A percentile compares a stretch with the other conserved stretches of the same genome.
Evolutionary conservation across 2,888 invertebrate genomes (phyloP).

Genomic region (Herminia tarsipennalis): DNA sequence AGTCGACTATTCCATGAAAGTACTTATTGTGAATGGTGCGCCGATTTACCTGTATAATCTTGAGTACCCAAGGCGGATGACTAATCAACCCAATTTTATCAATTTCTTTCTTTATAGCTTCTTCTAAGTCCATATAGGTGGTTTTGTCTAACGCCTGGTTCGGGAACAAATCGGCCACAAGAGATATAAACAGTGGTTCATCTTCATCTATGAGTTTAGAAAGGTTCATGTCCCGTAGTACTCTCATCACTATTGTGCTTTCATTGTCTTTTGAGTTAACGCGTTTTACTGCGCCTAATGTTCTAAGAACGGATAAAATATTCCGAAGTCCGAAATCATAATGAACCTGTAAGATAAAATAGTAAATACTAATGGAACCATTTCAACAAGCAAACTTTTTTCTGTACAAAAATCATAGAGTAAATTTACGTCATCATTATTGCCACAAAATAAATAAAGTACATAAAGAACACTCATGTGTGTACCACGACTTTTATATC

Average conservation of each 20-base stretch:
- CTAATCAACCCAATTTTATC: constrained; percentile 92
- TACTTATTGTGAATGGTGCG: no score
- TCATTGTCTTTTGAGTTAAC: constrained; percentile 96
- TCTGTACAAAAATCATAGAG: no score
- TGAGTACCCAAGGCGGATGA: constrained; percentile 98
- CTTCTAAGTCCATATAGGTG: constrained; percentile 93
- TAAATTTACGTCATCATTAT: no score
- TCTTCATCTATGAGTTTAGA: constrained; percentile 99
- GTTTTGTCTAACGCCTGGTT: constrained; percentile 97
- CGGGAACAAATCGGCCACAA: constrained; percentile 98
- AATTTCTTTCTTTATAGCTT: constrained; percentile 94
- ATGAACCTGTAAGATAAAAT: constrained; percentile 89
- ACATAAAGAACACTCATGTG: no score
- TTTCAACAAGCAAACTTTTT: no score
- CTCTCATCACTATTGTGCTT: constrained; percentile 98
- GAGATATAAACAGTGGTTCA: constrained; percentile 98
- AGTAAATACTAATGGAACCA: no score
- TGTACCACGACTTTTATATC: no score
- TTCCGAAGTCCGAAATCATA: constrained; percentile 98
- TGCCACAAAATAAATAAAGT: no score
- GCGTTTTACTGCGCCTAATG: constrained; percentile 96
- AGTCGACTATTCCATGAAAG: no score
- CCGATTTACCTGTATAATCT: constrained; percentile 96
- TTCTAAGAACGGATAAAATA: constrained; percentile 96
- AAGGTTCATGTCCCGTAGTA: constrained; percentile 98